phyloP scores from a whole-genome alignment of 2,888 invertebrate species.

The Trachelus stipa region DNA sequence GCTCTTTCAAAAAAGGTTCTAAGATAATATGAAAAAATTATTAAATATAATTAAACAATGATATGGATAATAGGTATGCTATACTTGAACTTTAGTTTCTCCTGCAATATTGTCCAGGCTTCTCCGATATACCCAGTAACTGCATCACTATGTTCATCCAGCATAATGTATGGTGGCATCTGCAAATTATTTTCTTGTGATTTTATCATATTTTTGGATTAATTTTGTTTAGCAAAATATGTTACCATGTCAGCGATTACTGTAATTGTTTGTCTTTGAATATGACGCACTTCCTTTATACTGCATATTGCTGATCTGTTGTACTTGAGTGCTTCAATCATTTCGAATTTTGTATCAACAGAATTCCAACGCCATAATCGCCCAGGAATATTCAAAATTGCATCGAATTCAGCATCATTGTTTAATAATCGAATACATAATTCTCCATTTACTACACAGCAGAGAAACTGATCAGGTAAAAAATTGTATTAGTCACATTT shows the following conservation, averaged over 20 bases:
- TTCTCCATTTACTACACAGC: background rate
- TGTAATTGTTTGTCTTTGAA: constrained; percentile 52
- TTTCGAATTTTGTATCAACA: constrained; percentile 31
- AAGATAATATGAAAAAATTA: constrained; percentile 8
- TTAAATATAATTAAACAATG: background rate
- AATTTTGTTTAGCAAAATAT: background rate
- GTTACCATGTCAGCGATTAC: constrained; percentile 57
- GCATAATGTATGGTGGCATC: constrained; percentile 61
- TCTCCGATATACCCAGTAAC: constrained; percentile 65
- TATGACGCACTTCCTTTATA: constrained; percentile 38
- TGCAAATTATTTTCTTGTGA: constrained; percentile 32
- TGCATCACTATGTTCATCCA: constrained; percentile 42
- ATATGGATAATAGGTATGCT: background rate
- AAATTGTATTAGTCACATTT: background rate
- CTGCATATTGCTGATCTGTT: constrained; percentile 41
- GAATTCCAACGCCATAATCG: constrained; percentile 40
- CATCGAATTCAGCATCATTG: background rate
- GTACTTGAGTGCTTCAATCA: constrained; percentile 37
- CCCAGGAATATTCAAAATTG: constrained; percentile 26
- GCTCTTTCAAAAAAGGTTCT: constrained; percentile 45
- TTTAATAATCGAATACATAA: background rate
- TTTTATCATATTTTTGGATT: background rate
- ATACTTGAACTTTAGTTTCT: constrained; percentile 62
- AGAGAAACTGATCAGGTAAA: background rate
- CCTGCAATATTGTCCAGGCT: constrained; percentile 62